Percentiles rank a stretch among this genome's conserved stretches.
Conservation (phyloP, 2,888 invertebrate genomes). For the Cordilura impudica region DNA sequence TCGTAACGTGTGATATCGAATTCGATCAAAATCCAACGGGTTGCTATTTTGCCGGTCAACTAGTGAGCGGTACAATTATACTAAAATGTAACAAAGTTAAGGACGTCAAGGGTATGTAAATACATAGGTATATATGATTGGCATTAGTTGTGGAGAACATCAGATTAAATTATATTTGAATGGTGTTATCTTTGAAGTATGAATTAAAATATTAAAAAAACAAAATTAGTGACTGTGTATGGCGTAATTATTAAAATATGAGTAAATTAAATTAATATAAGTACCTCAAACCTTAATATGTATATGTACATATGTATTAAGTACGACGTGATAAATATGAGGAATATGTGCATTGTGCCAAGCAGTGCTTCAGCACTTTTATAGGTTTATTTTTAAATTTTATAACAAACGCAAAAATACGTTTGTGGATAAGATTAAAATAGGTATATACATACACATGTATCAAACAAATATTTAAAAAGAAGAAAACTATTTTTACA, state of each 20-base stretch:
- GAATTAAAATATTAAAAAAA: neutral
- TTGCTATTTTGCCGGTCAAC: conserved; percentile 75
- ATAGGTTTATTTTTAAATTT: too few species aligned
- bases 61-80: conserved; percentile 70
- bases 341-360: too few species aligned
- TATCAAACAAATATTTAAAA: too few species aligned
- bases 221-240: neutral
- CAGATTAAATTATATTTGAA: neutral
- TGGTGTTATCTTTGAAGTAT: neutral
- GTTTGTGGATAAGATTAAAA: too few species aligned
- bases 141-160: neutral
- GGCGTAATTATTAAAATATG: neutral
- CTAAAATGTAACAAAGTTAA: conserved; percentile 70
- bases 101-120: conserved; percentile 72
- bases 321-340: too few species aligned
- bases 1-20: conserved; percentile 74
- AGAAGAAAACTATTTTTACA: too few species aligned
- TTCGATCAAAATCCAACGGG: conserved; percentile 74
- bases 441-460: too few species aligned
- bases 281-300: too few species aligned
- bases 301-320: too few species aligned
- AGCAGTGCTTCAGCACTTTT: too few species aligned
- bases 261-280: too few species aligned
- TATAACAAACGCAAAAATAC: too few species aligned
- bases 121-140: neutral